Percentiles rank a stretch among this genome's conserved stretches.
Conservation (phyloP, 1,140 invertebrate species). For the Drosophila fuyamai region DNA sequence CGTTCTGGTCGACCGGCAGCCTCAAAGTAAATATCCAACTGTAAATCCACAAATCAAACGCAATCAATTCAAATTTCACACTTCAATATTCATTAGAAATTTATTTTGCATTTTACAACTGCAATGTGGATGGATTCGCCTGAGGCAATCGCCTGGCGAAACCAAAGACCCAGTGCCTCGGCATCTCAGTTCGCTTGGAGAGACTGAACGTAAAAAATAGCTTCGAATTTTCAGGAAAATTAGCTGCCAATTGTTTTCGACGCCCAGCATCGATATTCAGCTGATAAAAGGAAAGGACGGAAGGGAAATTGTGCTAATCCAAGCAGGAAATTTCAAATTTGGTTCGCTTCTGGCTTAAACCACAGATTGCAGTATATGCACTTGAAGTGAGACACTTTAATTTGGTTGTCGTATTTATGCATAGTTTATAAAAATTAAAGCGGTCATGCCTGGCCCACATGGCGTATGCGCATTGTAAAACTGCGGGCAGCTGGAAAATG, state of each 20-base stretch:
- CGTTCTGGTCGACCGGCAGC: slow-evolving; percentile 11
- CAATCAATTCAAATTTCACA: slow-evolving; percentile 83
- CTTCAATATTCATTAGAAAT: slow-evolving; percentile 83
- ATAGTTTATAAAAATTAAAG: slow-evolving; percentile 78
- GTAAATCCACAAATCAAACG: slow-evolving; percentile 80
- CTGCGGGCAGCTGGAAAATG: slow-evolving; percentile 39
- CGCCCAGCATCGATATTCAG: slow-evolving; percentile 63
- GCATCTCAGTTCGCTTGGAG: slow-evolving; percentile 23
- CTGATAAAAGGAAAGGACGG: slow-evolving; percentile 61
- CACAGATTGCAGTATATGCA: slow-evolving; percentile 1
- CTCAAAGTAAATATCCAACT: slow-evolving; percentile 72
- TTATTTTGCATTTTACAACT: slow-evolving; percentile 78
- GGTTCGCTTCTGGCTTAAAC: slow-evolving; percentile 5
- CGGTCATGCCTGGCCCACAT: slow-evolving; percentile 38
- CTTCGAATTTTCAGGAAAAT: slow-evolving; percentile 76
- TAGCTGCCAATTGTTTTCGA: slow-evolving; percentile 80
- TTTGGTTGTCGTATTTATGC: slow-evolving; percentile 40
- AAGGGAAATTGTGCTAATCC: slow-evolving; percentile 75
- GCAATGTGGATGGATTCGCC: slow-evolving; percentile 42
- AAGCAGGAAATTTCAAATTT: slow-evolving; percentile 70
- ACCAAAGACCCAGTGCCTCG: slow-evolving; percentile 44
- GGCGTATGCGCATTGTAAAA: slow-evolving; percentile 69
- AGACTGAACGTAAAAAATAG: slow-evolving; percentile 61
- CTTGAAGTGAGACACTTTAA: slow-evolving; percentile 56
- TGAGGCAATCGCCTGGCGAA: slow-evolving; percentile 33